Percentiles rank a stretch among this genome's conserved stretches.
Evolutionary conservation across 2,888 invertebrate genomes (phyloP).

Genomic region (Caenorhabditis wallacei): DNA sequence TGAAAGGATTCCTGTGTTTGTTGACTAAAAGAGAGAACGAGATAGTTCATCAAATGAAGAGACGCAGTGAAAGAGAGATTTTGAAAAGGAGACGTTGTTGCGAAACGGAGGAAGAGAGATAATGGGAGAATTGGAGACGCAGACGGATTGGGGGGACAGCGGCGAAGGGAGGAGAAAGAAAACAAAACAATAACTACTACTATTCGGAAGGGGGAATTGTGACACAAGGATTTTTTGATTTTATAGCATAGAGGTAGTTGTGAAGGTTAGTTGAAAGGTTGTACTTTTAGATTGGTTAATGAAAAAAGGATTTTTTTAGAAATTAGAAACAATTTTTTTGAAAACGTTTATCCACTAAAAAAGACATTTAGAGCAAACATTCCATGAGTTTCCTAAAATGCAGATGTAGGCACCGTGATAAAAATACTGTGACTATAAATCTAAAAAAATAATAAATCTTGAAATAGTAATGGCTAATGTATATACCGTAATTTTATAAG

Average conservation of each 20-base stretch:
- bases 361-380: too few species aligned
- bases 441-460: too few species aligned
- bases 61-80: conserved; percentile 18
- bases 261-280: too few species aligned
- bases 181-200: conserved; percentile 47
- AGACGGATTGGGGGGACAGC: conserved; percentile 4
- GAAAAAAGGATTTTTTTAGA: too few species aligned
- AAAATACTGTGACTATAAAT: too few species aligned
- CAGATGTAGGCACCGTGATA: too few species aligned
- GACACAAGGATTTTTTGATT: background rate
- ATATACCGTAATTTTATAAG: too few species aligned
- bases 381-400: too few species aligned
- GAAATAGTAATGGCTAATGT: too few species aligned
- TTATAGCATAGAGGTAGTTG: background rate
- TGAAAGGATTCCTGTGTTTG: conserved; percentile 39
- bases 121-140: conserved; percentile 22
- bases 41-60: background rate
- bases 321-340: too few species aligned
- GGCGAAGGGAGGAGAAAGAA: conserved; percentile 15
- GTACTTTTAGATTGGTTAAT: too few species aligned
- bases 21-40: conserved; percentile 26
- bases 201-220: background rate
- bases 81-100: conserved; percentile 47
- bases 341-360: too few species aligned
- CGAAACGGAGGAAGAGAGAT: conserved; percentile 23